These are phyloP conservation scores for Enteromius trimaculatus DNA, from an alignment of 2,797 vertebrate genomes.

Conservation along the genomic window DNA sequence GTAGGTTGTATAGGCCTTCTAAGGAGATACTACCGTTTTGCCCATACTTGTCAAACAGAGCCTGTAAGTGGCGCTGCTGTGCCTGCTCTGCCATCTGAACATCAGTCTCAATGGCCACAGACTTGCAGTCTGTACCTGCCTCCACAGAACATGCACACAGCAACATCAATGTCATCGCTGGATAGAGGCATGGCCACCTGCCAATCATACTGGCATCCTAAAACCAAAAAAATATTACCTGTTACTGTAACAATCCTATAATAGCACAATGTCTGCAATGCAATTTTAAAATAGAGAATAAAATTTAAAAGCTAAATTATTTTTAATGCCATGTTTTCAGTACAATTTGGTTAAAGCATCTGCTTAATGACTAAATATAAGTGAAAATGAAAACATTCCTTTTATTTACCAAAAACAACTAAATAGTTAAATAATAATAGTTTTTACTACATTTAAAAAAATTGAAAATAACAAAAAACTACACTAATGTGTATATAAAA, in stretches of 20 bases:
- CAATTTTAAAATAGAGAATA: no score
- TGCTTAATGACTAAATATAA: no score
- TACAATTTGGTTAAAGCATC: no score
- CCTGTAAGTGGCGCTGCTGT: constrained; percentile 84
- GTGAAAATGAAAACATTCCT: no score
- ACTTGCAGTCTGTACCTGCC: constrained; percentile 52
- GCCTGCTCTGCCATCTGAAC: constrained; percentile 74
- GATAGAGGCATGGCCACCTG: constrained; percentile 17
- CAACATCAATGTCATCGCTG: constrained; percentile 40
- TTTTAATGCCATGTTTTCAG: no score
- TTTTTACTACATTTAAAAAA: no score
- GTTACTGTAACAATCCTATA: neutral
- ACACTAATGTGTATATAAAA: no score
- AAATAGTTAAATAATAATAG: no score
- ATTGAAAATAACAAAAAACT: no score
- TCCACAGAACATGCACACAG: constrained; percentile 25
- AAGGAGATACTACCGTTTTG: constrained; percentile 91
- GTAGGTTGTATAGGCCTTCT: constrained; percentile 84
- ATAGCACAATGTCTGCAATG: neutral
- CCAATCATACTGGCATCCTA: constrained; percentile 34
- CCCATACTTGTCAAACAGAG: constrained; percentile 90
- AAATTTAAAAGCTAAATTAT: no score
- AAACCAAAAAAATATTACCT: neutral
- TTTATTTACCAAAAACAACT: no score
- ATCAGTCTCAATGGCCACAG: constrained; percentile 65